Evolutionary conservation across 2,113 vertebrate genomes (phyloP), one percentile per base, ranked within the genome.

Genomic region (Donacobius atricapilla): DNA sequence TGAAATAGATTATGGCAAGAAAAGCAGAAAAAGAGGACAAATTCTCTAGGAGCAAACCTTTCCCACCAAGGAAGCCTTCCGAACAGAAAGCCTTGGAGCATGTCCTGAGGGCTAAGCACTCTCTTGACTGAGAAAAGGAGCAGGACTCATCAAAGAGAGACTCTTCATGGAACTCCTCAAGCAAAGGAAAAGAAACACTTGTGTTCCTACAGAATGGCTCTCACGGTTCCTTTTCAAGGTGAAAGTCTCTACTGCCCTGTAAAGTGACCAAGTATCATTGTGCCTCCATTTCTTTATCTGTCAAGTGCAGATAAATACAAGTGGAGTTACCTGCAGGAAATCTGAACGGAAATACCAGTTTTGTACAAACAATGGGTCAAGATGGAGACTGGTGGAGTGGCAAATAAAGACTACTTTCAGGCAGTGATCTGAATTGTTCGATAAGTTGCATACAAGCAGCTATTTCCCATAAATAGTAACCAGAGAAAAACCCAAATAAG

Each of bases 401-500:
- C 56, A 84, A 87, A 91, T 75, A 83, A 65, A 83, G 66, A 57
- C 12, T 10, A 11, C 48, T 64, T 84, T 75, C 78, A 85, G 64
- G 31, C 61, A 93, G 78, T 2, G 2, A 75, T 58, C 42, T 66
- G 56, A 66, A 81, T 19, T 66, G 68, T 44, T 87, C 47, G 69
- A 53, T 54, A 53, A 89, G 37, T 28, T 50, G 57, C 69, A 75
- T 31, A 64, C 65, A 89, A 72, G 33, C 65, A 82, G 51, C 22
- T 84, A 76, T 60, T 87, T 93, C 65, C 87, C 87, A 91, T 80
- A 96, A 96, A 95, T 21, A 91, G 78, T 24, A 95, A 48, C 31
- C 40, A 72, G n/a, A 87, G 45, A 89, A 94, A 96, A 94, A 57
- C 54, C n/a, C 87, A 95, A 96, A 96, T 76, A 97, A 86, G 71